Base-by-base conservation (phyloP, 2,888 invertebrate species). In the Mythimna albipuncta region DNA sequence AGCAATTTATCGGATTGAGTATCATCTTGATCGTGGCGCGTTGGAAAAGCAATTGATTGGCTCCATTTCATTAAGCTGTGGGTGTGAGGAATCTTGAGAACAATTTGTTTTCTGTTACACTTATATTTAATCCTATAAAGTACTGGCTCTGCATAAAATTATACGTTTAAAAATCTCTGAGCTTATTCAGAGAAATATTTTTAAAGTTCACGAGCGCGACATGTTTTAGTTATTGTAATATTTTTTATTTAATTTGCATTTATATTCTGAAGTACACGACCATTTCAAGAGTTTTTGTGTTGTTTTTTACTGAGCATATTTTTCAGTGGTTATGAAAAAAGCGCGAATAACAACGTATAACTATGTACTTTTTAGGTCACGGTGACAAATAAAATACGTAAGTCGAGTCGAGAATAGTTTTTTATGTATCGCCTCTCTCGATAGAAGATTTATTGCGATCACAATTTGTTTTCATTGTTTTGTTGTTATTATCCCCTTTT, bases 1-100 rank as follows among this genome's bases (percentile, higher is more conserved):
- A 87, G 87, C 83, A 88, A 89, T 89, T 88, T 89, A 89, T 89
- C 80, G 65, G 69, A 85, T 74, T 69, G 80, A 82, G 63, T 79
- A 72, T 83, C 79, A 82, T 77, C 79, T 85, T 82, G 86, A 84
- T 84, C 81, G 82, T 72, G 77, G 72, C 74, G 82, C 79, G 70
- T 81, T 71, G 72, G 58, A 68, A 73, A 75, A 80, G 75, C 72
- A 80, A 79, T 80, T 84, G 77, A 85, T 85, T 84, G 84, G 78
- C 84, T 76, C 80, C 80, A 81, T 88, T 88, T 87, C 64, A 83
- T 83, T 79, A 77, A 74, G 57, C 64, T 77, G 72, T 44, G 64
- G 69, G 57, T 68, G 62, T 64, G 68, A 64, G 55, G 26, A 61
- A 70, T 64, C 67, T 72, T 58, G 35, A 65, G 52, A 72, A 70